A percentile compares a stretch with the other conserved stretches of the same genome.
These are phyloP conservation scores for Chrosomus eos DNA, from an alignment of 2,797 vertebrate species.

Conservation along the genomic window DNA sequence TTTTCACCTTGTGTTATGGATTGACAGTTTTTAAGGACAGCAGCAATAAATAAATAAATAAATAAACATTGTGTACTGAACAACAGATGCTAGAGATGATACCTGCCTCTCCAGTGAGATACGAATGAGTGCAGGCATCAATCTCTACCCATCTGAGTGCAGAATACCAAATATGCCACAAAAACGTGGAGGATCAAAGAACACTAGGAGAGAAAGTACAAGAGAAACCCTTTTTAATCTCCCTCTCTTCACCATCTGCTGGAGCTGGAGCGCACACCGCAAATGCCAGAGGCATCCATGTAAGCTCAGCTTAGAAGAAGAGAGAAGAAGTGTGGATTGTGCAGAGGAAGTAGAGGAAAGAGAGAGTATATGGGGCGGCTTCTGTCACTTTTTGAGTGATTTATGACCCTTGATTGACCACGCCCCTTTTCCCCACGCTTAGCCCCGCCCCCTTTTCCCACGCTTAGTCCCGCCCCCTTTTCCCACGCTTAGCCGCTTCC, in stretches of 20 bases:
- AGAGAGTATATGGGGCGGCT: too few relatives aligned
- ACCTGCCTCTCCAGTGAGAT: slow-evolving; percentile 20
- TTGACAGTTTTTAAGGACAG: slow-evolving; percentile 27
- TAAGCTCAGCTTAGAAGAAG: slow-evolving; percentile 73
- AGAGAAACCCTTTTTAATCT: slow-evolving; percentile 72
- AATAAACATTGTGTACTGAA: neutral
- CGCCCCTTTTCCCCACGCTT: too few relatives aligned
- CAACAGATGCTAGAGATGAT: slow-evolving; percentile 26
- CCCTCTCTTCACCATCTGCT: slow-evolving; percentile 75
- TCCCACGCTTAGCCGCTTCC: too few relatives aligned
- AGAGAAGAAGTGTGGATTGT: slow-evolving; percentile 58
- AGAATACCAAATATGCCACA: slow-evolving; percentile 40
- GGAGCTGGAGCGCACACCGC: slow-evolving; percentile 69
- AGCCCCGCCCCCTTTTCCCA: too few relatives aligned
- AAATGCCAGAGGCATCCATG: slow-evolving; percentile 69
- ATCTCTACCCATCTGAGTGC: slow-evolving; percentile 23
- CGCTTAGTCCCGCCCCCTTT: too few relatives aligned
- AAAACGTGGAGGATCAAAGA: slow-evolving; percentile 70
- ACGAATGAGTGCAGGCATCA: slow-evolving; percentile 1
- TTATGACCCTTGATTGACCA: too few relatives aligned
- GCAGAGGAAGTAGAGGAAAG: slow-evolving; percentile 11
- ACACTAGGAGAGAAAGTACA: slow-evolving; percentile 64
- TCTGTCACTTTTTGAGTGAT: too few relatives aligned
- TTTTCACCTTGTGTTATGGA: neutral
- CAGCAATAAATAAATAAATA: neutral